These are phyloP conservation scores for Apotomis betuletana DNA, from an alignment of 2,888 invertebrate genomes.

Conservation along the genomic window DNA sequence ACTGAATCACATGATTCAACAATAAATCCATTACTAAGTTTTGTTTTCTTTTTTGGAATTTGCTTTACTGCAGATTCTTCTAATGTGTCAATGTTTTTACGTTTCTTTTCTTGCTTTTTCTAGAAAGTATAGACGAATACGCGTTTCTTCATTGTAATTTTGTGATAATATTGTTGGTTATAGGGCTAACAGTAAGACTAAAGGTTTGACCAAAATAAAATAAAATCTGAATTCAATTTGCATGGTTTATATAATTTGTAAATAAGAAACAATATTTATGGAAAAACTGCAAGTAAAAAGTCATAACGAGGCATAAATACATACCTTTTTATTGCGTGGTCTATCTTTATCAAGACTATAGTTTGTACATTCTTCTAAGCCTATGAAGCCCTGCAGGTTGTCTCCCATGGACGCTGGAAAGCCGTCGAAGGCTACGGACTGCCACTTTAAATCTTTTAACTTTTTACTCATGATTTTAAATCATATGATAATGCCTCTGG, in stretches of 20 bases:
- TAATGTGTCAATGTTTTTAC: slow-evolving; percentile 54
- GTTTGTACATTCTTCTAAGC: slow-evolving; percentile 89
- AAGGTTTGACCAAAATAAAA: not conserved
- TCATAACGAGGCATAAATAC: slow-evolving; percentile 35
- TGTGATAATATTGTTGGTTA: not conserved
- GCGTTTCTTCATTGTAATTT: not conserved
- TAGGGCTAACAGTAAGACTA: not conserved
- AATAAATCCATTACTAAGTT: slow-evolving; percentile 68
- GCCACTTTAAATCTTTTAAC: slow-evolving; percentile 82
- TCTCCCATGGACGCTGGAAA: slow-evolving; percentile 67
- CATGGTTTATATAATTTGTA: not conserved
- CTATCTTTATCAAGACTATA: slow-evolving; percentile 83
- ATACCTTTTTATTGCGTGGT: slow-evolving; percentile 69
- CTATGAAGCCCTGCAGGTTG: slow-evolving; percentile 87
- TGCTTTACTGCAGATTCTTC: slow-evolving; percentile 53
- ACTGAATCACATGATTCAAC: slow-evolving; percentile 62
- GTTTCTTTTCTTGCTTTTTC: slow-evolving; percentile 49
- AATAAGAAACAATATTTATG: slow-evolving; percentile 1
- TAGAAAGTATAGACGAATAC: slow-evolving; percentile 36
- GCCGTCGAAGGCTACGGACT: slow-evolving; percentile 86
- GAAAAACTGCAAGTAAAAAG: slow-evolving; percentile 32
- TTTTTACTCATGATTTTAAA: slow-evolving; percentile 67
- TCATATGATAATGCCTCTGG: not conserved
- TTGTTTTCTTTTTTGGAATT: slow-evolving; percentile 60
- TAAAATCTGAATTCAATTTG: not conserved